Evolutionary conservation across 35 echinoderm and acorn worm genomes (phyloP).

Genomic region (Apostichopus californicus): DNA sequence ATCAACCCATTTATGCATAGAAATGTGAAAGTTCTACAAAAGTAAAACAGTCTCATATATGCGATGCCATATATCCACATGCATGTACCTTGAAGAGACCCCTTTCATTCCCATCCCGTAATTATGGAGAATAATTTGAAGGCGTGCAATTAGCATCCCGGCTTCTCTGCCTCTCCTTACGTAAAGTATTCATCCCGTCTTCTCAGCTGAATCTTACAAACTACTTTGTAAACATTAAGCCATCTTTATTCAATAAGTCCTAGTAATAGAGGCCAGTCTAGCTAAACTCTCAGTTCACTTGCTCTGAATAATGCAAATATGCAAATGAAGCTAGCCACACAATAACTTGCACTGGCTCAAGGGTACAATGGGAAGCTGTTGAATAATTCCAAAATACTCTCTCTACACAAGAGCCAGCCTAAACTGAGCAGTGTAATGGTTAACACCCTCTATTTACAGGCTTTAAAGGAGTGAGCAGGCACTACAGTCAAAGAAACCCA

Average conservation of each 20-base stretch:
- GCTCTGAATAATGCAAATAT: conserved; percentile 40
- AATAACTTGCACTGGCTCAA: conserved; percentile 11
- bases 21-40: no score
- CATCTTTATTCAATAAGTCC: conserved; percentile 37
- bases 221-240: conserved; percentile 3
- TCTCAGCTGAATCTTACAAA: background rate
- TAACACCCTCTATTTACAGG: conserved; percentile 27
- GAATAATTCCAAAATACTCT: conserved; percentile 22
- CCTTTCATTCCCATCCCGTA: no score
- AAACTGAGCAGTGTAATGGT: background rate
- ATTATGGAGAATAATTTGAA: no score
- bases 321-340: conserved; percentile 20
- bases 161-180: no score
- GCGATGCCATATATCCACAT: no score
- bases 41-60: no score
- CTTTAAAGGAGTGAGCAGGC: conserved; percentile 1
- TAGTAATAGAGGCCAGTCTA: background rate
- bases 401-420: background rate
- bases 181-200: background rate
- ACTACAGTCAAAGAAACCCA: background rate
- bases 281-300: conserved; percentile 20
- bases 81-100: no score
- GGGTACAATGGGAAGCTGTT: conserved; percentile 29
- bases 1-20: no score
- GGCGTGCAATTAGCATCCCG: no score